phyloP scores from a whole-genome alignment of 2,888 invertebrate species.

The Andrena dorsata region DNA sequence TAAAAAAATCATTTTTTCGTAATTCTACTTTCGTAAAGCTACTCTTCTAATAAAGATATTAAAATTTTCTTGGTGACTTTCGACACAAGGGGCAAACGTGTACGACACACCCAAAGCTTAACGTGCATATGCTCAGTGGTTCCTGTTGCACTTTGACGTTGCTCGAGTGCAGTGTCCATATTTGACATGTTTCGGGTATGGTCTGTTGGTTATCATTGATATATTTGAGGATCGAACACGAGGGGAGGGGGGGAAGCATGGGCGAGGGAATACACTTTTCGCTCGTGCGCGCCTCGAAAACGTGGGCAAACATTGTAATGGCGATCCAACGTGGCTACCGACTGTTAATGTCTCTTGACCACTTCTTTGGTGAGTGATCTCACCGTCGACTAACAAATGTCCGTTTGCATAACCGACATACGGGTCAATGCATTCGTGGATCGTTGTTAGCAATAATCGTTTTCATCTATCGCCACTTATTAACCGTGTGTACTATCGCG shows the following conservation, averaged over 20 bases:
- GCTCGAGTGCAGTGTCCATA: conserved; percentile 78
- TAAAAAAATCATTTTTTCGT: no score
- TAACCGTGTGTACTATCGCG: neutral
- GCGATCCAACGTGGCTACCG: conserved; percentile 71
- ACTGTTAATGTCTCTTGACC: conserved; percentile 59
- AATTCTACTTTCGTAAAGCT: no score
- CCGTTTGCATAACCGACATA: conserved; percentile 29
- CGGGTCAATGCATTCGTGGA: conserved; percentile 22
- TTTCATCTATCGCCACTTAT: neutral
- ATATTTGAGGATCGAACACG: conserved; percentile 71
- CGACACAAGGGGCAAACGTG: neutral
- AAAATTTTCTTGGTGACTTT: neutral
- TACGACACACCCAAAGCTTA: conserved; percentile 20
- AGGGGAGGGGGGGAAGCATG: conserved; percentile 34
- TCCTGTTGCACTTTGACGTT: conserved; percentile 28
- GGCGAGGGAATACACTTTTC: conserved; percentile 52
- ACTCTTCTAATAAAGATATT: neutral
- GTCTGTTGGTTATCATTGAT: conserved; percentile 74
- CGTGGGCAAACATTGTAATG: conserved; percentile 75
- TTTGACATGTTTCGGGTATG: conserved; percentile 72
- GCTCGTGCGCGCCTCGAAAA: conserved; percentile 58
- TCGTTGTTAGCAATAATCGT: neutral
- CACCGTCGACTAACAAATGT: conserved; percentile 43
- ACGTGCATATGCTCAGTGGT: conserved; percentile 17
- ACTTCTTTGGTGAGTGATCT: conserved; percentile 47